These are phyloP conservation scores for Frieseomelitta varia DNA, from an alignment of 1,140 invertebrate genomes.

Conservation along the genomic window DNA sequence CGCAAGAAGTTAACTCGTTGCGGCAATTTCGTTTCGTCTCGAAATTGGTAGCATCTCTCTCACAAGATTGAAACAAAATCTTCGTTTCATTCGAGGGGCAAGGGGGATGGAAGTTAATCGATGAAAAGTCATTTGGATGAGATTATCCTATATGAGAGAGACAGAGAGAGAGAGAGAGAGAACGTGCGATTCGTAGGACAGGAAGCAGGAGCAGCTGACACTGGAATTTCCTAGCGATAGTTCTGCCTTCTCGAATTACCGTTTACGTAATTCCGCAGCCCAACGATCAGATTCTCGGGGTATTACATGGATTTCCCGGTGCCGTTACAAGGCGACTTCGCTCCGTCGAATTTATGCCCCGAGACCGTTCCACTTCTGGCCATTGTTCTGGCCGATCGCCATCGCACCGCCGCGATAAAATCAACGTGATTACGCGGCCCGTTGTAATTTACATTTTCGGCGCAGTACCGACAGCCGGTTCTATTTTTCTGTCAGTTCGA, in stretches of 20 bases:
- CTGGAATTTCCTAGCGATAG: not conserved
- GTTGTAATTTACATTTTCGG: not conserved
- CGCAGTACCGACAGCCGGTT: not conserved
- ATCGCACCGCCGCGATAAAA: not conserved
- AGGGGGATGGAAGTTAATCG: not conserved
- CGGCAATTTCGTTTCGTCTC: no score
- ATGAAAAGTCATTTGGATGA: not conserved
- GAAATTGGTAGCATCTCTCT: no score
- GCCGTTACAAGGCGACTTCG: conserved; percentile 14
- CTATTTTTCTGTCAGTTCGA: not conserved
- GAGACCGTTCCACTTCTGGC: not conserved
- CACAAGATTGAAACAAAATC: no score
- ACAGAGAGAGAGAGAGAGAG: no score
- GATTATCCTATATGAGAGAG: not conserved
- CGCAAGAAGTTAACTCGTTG: no score
- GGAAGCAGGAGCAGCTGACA: not conserved
- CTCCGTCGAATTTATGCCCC: conserved; percentile 14
- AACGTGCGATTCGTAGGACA: not conserved
- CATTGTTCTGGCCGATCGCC: not conserved
- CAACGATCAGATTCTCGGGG: conserved; percentile 42
- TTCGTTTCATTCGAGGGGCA: not conserved
- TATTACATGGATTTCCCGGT: conserved; percentile 25
- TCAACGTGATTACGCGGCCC: not conserved
- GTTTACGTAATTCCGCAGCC: conserved; percentile 35
- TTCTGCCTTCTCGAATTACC: conserved; percentile 13